Base-by-base conservation (phyloP, 2,888 invertebrate species). In the Alloplasta piceator region DNA sequence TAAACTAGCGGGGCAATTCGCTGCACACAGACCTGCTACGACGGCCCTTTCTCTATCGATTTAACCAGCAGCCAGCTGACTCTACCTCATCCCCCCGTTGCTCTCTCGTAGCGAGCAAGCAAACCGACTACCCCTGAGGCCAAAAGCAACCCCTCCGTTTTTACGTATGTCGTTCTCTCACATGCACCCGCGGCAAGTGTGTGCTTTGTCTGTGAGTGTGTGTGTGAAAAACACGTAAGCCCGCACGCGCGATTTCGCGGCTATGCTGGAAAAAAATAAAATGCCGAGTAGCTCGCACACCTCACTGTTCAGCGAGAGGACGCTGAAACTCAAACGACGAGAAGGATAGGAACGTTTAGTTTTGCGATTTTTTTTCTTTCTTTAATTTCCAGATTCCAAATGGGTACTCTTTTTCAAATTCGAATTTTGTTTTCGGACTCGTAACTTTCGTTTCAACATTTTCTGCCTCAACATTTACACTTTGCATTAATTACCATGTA, bases 21-120 rank as follows among this genome's bases (percentile, higher is more conserved):
- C 36, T 70, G 64, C 78, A 78, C 75, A 75, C 70, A 72, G 61
- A 72, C 79, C 85, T 84, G 83, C 83, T 83, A 76, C 85, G 80
- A 84, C 85, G 84, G 84, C 83, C 83, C 85, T 85, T 85, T 83
- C 83, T 85, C 86, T 89, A 89, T 89, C 87, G 89, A 89, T 88
- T 89, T 85, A 83, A 87, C 84, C 86, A 84, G 87, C 85, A 83
- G 83, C 73, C 86, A 84, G 85, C 87, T 85, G 85, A 86, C 85
- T 83, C 79, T 64, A 26, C 56, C 26, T 26, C 26, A 1, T 26
- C 58, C 74, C 68, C 78, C 80, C 78, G 63, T 26, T 26, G 26
- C 26, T 26, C 26, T 26, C 26, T 26, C 26, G 26, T 26, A 26
- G 26, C 82, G 64, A 77, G 75, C 50, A 46, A 64, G 76, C 26